A percentile compares a stretch with the other conserved stretches of the same genome.
phyloP scores from a whole-genome alignment of 2,113 vertebrate species.

The Smithornis capensis region DNA sequence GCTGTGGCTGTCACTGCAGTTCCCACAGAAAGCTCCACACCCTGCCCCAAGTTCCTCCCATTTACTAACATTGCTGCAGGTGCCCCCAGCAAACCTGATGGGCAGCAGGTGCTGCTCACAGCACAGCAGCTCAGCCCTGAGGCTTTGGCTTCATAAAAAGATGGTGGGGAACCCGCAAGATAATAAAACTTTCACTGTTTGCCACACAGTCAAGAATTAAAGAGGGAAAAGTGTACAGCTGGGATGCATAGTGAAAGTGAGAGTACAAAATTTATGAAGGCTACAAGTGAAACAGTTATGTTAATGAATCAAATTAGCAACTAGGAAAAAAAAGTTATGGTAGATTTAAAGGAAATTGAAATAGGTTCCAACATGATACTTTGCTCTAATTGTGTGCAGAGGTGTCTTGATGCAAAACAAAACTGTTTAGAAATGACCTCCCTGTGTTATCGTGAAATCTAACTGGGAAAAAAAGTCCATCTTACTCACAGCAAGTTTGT shows the following conservation, averaged over 20 bases:
- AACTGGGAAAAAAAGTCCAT: not conserved
- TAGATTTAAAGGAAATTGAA: conserved; percentile 7
- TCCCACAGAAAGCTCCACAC: not conserved
- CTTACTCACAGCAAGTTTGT: conserved; percentile 56
- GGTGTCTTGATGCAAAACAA: not conserved
- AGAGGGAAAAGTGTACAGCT: not conserved
- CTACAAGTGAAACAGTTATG: not conserved
- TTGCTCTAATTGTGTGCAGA: not conserved
- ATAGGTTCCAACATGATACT: not conserved
- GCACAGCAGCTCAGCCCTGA: not conserved
- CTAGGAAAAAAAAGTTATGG: not conserved
- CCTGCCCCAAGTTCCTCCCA: accelerated
- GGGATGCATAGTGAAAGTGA: not conserved
- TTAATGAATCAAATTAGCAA: conserved; percentile 16
- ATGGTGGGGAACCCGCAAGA: not conserved
- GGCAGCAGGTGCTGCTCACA: not conserved
- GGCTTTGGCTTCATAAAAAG: not conserved
- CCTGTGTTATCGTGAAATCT: not conserved
- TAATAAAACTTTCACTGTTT: accelerated
- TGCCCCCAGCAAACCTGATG: not conserved
- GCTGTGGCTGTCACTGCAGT: not conserved
- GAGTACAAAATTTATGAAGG: not conserved
- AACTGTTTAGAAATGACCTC: not conserved
- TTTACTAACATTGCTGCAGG: accelerated
- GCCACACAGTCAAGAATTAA: not conserved